Conservation (phyloP, 2,797 vertebrate species). For the Mormyrops attenuatus region DNA sequence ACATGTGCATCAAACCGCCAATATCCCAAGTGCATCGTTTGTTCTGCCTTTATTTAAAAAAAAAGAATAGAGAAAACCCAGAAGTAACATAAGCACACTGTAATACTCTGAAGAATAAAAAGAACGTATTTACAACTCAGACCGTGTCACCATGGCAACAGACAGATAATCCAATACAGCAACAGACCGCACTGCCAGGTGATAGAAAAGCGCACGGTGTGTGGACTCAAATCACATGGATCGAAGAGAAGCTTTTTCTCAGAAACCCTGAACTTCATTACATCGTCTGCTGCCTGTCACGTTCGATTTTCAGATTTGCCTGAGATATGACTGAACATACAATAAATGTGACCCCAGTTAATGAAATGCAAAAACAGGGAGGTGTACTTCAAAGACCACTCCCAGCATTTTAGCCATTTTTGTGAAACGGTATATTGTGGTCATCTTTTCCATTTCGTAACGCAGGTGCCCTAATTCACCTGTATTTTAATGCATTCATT, state of each 20-base stretch:
- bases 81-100: slow-evolving; percentile 18
- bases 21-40: slow-evolving; percentile 12
- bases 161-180: slow-evolving; percentile 52
- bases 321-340: neutral
- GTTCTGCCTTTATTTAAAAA: slow-evolving; percentile 16
- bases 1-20: neutral
- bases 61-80: slow-evolving; percentile 6
- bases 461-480: slow-evolving; percentile 20
- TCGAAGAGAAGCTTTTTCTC: neutral
- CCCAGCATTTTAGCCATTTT: slow-evolving; percentile 17
- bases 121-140: slow-evolving; percentile 38
- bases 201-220: slow-evolving; percentile 45
- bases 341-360: slow-evolving; percentile 24
- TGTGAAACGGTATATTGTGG: neutral
- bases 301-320: slow-evolving; percentile 6
- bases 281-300: neutral
- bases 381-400: neutral
- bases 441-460: slow-evolving; percentile 32
- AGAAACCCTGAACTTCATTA: slow-evolving; percentile 10
- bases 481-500: neutral
- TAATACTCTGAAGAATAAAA: slow-evolving; percentile 33
- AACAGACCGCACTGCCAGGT: slow-evolving; percentile 46
- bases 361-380: slow-evolving; percentile 1
- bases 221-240: slow-evolving; percentile 34
- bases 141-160: slow-evolving; percentile 63